Conservation (phyloP, 2,888 invertebrate species). For the Ramazzottius varieornatus region DNA sequence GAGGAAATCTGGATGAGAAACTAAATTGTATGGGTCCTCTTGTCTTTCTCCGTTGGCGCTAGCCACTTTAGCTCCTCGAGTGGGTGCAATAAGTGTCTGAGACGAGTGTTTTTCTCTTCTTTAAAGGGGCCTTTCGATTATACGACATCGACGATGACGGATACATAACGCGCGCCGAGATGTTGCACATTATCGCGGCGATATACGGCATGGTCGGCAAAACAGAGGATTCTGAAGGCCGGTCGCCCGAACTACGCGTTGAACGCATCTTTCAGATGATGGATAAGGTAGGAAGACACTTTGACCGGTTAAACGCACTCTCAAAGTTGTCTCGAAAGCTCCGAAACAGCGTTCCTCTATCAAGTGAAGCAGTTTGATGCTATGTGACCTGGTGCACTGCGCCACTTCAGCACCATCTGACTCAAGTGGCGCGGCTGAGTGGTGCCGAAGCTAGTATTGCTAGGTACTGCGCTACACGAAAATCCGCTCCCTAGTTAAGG, state of each 20-base stretch:
- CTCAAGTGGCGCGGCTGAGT: too few relatives aligned
- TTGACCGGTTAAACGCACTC: not conserved
- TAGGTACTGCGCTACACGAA: too few relatives aligned
- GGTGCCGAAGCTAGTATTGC: too few relatives aligned
- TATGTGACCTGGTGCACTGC: too few relatives aligned
- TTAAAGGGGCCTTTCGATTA: slow-evolving; percentile 72
- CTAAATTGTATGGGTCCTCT: slow-evolving; percentile 93
- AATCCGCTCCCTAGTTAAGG: too few relatives aligned
- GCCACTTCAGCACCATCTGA: too few relatives aligned
- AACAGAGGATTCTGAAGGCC: slow-evolving; percentile 20
- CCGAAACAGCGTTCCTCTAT: too few relatives aligned
- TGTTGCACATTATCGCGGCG: slow-evolving; percentile 87
- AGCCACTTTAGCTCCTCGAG: not conserved
- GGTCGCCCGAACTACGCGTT: slow-evolving; percentile 49
- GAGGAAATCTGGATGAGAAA: slow-evolving; percentile 92
- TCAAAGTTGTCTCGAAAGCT: too few relatives aligned
- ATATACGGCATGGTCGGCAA: slow-evolving; percentile 76
- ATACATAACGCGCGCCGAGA: slow-evolving; percentile 75
- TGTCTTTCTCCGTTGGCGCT: too few relatives aligned
- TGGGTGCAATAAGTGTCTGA: not conserved
- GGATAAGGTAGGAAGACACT: slow-evolving; percentile 37
- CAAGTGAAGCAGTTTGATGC: too few relatives aligned
- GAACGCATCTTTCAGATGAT: slow-evolving; percentile 96
- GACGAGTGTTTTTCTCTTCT: too few relatives aligned
- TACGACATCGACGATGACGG: slow-evolving; percentile 90